phyloP scores from a whole-genome alignment of 2,113 vertebrate genomes.

The Podilymbus podiceps region DNA sequence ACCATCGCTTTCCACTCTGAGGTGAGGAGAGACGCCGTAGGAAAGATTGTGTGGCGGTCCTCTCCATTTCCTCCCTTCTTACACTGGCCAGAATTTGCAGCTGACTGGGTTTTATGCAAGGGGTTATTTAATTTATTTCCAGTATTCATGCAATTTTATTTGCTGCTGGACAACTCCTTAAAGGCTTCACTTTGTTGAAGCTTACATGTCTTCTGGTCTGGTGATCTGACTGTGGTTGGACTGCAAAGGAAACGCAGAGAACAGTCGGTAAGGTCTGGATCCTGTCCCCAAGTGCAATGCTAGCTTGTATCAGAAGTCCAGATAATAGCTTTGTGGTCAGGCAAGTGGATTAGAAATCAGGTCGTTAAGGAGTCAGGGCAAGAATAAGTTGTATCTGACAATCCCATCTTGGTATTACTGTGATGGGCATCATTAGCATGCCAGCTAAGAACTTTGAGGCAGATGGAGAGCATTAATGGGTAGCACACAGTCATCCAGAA shows the following conservation, averaged over 20 bases:
- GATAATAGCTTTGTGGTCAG: neutral
- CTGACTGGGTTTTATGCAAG: neutral
- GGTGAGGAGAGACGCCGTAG: neutral
- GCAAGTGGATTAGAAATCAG: neutral
- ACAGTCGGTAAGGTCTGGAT: neutral
- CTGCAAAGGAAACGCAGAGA: neutral
- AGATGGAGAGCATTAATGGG: slow-evolving; percentile 8
- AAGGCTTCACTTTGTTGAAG: neutral
- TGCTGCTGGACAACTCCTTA: neutral
- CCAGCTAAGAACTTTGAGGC: neutral
- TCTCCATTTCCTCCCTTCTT: neutral
- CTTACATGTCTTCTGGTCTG: neutral
- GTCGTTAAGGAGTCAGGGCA: neutral
- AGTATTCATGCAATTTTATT: neutral
- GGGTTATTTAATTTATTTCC: neutral
- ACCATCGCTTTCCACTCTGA: neutral
- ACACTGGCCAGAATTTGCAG: neutral
- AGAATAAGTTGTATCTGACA: slow-evolving; percentile 1
- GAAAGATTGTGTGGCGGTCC: neutral
- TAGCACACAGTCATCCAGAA: neutral
- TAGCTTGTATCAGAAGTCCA: neutral
- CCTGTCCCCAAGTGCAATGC: neutral
- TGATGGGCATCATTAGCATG: slow-evolving; percentile 14
- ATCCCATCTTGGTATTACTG: neutral
- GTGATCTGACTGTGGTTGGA: neutral